These are phyloP conservation scores for Percina caprodes DNA, from an alignment of 2,113 vertebrate species.

Conservation along the genomic window DNA sequence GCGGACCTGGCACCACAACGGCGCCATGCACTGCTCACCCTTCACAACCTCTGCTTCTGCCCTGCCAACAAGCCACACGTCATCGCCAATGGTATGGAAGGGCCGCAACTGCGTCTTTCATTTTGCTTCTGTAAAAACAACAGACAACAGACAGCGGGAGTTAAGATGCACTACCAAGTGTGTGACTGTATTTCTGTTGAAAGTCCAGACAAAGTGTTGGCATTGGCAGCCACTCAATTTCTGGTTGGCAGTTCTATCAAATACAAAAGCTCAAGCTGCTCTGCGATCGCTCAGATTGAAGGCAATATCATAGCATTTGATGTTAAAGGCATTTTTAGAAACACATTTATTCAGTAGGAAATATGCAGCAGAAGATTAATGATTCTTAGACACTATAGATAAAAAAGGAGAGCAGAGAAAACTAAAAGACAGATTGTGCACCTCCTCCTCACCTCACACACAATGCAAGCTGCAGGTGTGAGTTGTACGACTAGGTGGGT, in stretches of 20 bases:
- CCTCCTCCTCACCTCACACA: background rate
- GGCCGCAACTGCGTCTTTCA: background rate
- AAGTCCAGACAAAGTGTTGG: background rate
- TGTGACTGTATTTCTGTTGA: background rate
- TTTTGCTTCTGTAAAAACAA: background rate
- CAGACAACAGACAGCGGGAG: background rate
- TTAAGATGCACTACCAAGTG: background rate
- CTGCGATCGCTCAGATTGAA: background rate
- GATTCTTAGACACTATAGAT: background rate
- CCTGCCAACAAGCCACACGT: conserved; percentile 90
- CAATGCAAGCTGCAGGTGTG: conserved; percentile 34
- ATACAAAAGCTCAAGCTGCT: background rate
- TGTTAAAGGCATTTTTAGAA: background rate
- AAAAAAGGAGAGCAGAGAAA: conserved; percentile 31
- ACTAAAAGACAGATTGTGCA: background rate
- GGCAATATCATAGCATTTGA: background rate
- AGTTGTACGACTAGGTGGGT: conserved; percentile 23
- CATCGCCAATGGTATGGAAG: conserved; percentile 89
- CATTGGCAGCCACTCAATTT: background rate
- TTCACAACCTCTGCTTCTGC: conserved; percentile 81
- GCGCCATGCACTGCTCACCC: conserved; percentile 74
- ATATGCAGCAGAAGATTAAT: background rate
- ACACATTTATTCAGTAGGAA: background rate
- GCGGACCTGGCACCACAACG: conserved; percentile 87
- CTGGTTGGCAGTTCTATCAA: background rate